Evolutionary conservation across 2,888 invertebrate genomes (phyloP), one percentile per base, ranked within the genome.

Genomic region (Diaprepes abbreviatus): DNA sequence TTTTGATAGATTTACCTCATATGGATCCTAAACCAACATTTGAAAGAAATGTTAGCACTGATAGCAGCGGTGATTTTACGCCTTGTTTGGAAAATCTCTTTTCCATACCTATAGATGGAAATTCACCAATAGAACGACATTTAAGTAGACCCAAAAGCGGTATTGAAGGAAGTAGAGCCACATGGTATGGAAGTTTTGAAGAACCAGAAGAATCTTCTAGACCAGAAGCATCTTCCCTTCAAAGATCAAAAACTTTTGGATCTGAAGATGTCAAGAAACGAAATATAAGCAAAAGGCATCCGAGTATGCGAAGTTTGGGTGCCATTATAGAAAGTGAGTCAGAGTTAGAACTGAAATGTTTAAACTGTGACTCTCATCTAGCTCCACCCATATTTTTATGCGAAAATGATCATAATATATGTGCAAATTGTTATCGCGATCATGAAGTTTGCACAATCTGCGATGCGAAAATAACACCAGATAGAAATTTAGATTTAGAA

Each of bases 351-450:
- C 38, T 71, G 1, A 69, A 72, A 48, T 80, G 79, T 55, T 52
- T 74, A 14, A 75, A 75, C 31, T 80, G 80, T 57, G 69, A 71
- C 2, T 43, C 59, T 2, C 71, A 72, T 21, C 73, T 81, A 59
- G 48, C 75, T 16, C 76, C 79, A 5, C 81, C 80, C 9, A 79
- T 80, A 57, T 79, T 75, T 57, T 31, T 79, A 1, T 80, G 80
- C 58, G 54, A 48, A 14, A 73, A 74, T 10, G 75, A 73, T 3
- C 79, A 80, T 52, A 80, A 73, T 48, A 74, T 80, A 19, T 81
- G 80, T 63, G 17, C 59, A 2, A 69, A 68, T 16, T 80, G 80
- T 58, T 75, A 72, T 35, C 31, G 19, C 1, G 38, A 57, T 38
- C 45, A 62, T 4, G 63, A 59, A 28, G 43, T 57, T 2, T 81